A percentile compares a stretch with the other conserved stretches of the same genome.
phyloP scores from a whole-genome alignment of 2,888 invertebrate species.

The Nasonovia ribisnigri region DNA sequence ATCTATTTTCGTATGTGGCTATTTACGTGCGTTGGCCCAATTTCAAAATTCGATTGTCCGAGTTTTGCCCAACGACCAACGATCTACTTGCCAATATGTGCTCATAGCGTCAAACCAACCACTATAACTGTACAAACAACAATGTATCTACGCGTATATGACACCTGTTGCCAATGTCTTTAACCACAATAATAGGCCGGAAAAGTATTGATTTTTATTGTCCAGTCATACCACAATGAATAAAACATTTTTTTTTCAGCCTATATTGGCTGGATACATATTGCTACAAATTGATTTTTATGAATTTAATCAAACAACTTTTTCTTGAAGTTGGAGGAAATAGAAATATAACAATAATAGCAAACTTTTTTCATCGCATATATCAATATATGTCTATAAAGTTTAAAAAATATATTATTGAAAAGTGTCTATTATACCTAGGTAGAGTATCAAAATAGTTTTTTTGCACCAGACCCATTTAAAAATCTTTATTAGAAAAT shows the following conservation, averaged over 20 bases:
- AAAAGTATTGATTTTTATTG: slow-evolving; percentile 14
- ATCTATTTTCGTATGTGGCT: slow-evolving; percentile 54
- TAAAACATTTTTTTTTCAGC: background rate
- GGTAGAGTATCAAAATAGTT: background rate
- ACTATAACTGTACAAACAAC: background rate
- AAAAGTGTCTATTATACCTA: background rate
- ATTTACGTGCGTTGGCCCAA: slow-evolving; percentile 46
- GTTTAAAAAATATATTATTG: background rate
- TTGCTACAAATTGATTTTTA: background rate
- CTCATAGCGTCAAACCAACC: background rate
- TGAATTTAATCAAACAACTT: background rate
- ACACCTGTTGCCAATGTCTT: slow-evolving; percentile 40
- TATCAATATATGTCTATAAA: background rate
- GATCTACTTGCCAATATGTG: slow-evolving; percentile 16
- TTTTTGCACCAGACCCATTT: background rate
- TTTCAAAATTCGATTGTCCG: slow-evolving; percentile 53
- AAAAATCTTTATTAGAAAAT: background rate
- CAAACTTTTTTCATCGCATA: background rate
- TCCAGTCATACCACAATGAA: background rate
- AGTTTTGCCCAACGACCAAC: background rate
- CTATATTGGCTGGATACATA: background rate
- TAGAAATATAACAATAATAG: background rate
- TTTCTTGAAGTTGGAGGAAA: background rate
- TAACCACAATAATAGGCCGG: background rate
- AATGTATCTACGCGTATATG: background rate